These are phyloP conservation scores for Epistrophe eligans DNA, from an alignment of 2,888 invertebrate genomes.

Conservation along the genomic window DNA sequence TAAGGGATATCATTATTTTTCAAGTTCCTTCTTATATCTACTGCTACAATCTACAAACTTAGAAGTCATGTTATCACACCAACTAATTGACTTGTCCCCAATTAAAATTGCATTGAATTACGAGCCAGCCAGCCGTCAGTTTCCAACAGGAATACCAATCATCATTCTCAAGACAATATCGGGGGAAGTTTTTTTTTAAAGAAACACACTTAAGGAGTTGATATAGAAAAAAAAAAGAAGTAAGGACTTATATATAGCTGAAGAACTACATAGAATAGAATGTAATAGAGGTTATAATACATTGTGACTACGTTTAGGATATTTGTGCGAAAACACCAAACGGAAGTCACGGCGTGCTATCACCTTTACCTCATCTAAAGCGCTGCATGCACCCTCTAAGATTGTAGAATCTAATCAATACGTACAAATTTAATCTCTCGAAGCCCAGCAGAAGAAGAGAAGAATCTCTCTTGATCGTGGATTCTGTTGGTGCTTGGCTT, in stretches of 20 bases:
- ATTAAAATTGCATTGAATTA: slow-evolving; percentile 75
- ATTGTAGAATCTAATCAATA: slow-evolving; percentile 73
- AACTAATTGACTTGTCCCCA: slow-evolving; percentile 75
- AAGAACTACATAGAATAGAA: slow-evolving; percentile 36
- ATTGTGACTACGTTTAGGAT: slow-evolving; percentile 53
- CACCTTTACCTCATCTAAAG: slow-evolving; percentile 30
- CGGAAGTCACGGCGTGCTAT: slow-evolving; percentile 69
- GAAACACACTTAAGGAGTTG: slow-evolving; percentile 19
- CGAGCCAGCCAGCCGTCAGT: slow-evolving; percentile 47
- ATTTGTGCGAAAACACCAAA: slow-evolving; percentile 69
- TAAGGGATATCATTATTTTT: background rate
- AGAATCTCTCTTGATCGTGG: slow-evolving; percentile 1
- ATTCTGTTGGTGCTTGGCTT: background rate
- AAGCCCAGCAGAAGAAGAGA: background rate
- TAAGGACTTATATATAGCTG: background rate
- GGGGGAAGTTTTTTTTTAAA: slow-evolving; percentile 2
- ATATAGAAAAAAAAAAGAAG: background rate
- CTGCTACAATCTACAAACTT: slow-evolving; percentile 18
- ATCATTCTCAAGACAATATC: slow-evolving; percentile 46
- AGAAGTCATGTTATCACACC: slow-evolving; percentile 66
- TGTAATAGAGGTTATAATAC: slow-evolving; percentile 49
- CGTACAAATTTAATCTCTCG: slow-evolving; percentile 53
- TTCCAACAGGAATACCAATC: slow-evolving; percentile 68
- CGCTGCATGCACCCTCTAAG: slow-evolving; percentile 22
- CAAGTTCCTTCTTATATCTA: background rate